These are phyloP conservation scores for Thalassarche chlororhynchos DNA, from an alignment of 2,113 vertebrate species.

Conservation along the genomic window DNA sequence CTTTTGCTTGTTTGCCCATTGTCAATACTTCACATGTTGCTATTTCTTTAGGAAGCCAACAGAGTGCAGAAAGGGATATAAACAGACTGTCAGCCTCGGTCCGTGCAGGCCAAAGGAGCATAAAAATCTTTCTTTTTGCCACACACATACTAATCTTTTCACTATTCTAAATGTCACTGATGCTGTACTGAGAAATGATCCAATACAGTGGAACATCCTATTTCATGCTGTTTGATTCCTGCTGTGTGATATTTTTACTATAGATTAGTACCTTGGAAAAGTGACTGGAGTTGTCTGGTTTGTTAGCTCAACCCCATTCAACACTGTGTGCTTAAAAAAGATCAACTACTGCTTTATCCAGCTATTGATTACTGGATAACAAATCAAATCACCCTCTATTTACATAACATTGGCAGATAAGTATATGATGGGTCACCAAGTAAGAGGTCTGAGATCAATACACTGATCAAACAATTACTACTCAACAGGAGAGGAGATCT, in stretches of 20 bases:
- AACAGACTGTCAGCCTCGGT: not conserved
- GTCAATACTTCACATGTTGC: not conserved
- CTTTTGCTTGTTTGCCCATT: not conserved
- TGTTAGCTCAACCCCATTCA: not conserved
- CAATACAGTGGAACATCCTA: slow-evolving; percentile 12
- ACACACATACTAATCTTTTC: not conserved
- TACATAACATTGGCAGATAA: not conserved
- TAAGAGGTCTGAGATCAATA: not conserved
- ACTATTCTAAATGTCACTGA: not conserved
- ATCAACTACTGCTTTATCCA: not conserved
- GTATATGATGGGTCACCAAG: not conserved
- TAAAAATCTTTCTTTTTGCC: not conserved
- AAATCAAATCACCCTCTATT: not conserved
- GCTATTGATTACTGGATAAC: not conserved
- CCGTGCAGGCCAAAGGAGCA: not conserved
- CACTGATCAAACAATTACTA: not conserved
- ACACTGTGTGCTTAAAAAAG: not conserved
- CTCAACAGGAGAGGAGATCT: not conserved
- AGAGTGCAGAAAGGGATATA: not conserved
- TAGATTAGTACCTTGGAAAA: not conserved
- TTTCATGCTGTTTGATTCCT: slow-evolving; percentile 35
- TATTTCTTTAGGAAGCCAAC: not conserved
- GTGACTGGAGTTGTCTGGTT: not conserved
- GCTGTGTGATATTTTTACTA: not conserved
- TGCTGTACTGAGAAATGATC: not conserved